Evolutionary conservation across 2,113 vertebrate species (phyloP), one percentile per base, ranked within the genome.

Genomic region (Antennarius striatus): DNA sequence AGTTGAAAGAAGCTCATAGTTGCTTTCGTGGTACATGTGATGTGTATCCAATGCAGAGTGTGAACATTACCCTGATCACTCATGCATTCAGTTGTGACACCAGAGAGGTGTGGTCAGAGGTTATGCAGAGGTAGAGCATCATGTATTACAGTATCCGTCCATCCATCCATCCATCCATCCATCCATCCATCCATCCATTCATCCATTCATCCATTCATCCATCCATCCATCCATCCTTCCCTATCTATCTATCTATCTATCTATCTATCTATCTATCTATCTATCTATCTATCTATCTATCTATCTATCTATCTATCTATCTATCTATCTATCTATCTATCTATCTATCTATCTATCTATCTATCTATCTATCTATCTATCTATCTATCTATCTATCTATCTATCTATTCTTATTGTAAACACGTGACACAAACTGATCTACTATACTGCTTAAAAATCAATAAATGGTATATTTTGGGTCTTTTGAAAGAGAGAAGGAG

Each of bases 11-110:
- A 91, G 86, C 83, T 84, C 82, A 83, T 74, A 78, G 77, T 87
- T 82, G 82, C 87, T 87, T 91, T 90, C 89, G 86, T 88, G 88
- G 69, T 87, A 86, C 87, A 83, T 83, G 88, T 82, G 56, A 32
- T 74, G 81, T 86, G 90, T 85, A 72, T 84, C 86, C 80, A 88
- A 88, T 82, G 83, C 58, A 57, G 63, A 86, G 86, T 88, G 83
- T 77, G 89, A 86, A 88, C 87, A 88, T 88, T 85, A 88, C 17
- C 55, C 59, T 32, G 82, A 46, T 68, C 83, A 71, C 59, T 87
- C 88, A 80, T 85, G 89, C 86, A 73, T 85, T 91, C 77, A 90
- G 46, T 84, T 82, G 86, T 85, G 86, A 91, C 82, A 83, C 63
- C 68, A 59, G 56, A 72, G 66, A 74, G 46, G 67, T 67, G 74